Evolutionary conservation across 1,140 invertebrate species (phyloP).

Genomic region (Melipona quadrifasciata): DNA sequence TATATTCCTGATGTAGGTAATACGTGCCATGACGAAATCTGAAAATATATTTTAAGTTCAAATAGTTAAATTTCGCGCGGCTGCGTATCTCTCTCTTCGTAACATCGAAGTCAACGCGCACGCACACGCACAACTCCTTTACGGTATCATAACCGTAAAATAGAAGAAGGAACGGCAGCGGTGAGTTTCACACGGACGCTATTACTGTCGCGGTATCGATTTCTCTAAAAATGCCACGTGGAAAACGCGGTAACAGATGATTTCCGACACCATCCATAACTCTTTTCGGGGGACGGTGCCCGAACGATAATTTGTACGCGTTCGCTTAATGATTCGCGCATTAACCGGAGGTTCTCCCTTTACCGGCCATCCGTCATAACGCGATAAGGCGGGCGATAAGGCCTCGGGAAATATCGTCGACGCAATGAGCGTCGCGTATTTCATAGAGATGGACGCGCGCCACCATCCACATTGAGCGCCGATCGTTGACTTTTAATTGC

Average conservation of each 20-base stretch:
- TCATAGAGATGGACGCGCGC: slow-evolving; percentile 16
- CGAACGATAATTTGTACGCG: background rate
- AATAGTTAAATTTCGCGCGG: too few relatives aligned
- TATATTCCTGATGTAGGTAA: too few relatives aligned
- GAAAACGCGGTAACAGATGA: slow-evolving; percentile 31
- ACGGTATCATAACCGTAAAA: background rate
- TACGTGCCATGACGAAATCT: too few relatives aligned
- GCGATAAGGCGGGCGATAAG: slow-evolving; percentile 31
- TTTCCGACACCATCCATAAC: slow-evolving; percentile 21
- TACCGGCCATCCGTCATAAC: slow-evolving; percentile 25
- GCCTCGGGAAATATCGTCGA: slow-evolving; percentile 15
- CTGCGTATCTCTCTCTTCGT: background rate
- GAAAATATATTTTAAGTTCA: too few relatives aligned
- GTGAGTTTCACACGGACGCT: background rate
- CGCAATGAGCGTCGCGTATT: slow-evolving; percentile 10
- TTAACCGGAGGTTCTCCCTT: slow-evolving; percentile 31
- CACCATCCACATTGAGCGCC: slow-evolving; percentile 1
- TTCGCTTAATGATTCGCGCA: slow-evolving; percentile 30
- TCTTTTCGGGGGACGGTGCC: background rate
- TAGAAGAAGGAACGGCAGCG: background rate
- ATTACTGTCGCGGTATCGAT: slow-evolving; percentile 24
- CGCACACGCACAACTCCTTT: background rate
- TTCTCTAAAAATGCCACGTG: slow-evolving; percentile 13
- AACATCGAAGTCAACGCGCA: background rate
- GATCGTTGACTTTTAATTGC: slow-evolving; percentile 34